Evolutionary conservation across 2,113 vertebrate genomes (phyloP).

Genomic region (Morone saxatilis): DNA sequence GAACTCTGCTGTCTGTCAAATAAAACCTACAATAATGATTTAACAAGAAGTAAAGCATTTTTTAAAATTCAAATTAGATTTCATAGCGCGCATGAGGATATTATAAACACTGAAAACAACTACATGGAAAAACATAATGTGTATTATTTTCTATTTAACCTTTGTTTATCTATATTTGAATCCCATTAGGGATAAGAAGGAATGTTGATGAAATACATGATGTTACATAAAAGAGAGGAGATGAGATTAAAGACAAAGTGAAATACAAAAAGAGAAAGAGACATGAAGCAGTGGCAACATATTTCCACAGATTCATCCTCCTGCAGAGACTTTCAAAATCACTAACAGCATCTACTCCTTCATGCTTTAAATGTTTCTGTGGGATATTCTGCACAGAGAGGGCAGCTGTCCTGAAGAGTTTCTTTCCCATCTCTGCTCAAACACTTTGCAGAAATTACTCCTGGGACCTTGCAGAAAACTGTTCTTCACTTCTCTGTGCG

Average conservation of each 20-base stretch:
- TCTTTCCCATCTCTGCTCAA: conserved; percentile 56
- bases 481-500: conserved; percentile 35
- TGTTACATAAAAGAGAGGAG: background rate
- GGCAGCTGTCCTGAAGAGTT: conserved; percentile 58
- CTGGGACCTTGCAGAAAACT: conserved; percentile 48
- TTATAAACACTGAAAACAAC: conserved; percentile 22
- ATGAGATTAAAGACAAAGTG: conserved; percentile 14
- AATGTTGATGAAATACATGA: conserved; percentile 9
- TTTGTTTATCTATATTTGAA: background rate
- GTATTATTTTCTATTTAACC: conserved; percentile 8
- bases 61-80: conserved; percentile 13
- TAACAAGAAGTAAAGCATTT: background rate
- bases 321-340: conserved; percentile 47
- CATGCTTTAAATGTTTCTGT: conserved; percentile 63
- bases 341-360: conserved; percentile 44
- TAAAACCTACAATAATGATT: conserved; percentile 9
- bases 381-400: conserved; percentile 50
- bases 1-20: conserved; percentile 27
- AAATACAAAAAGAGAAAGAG: background rate
- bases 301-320: conserved; percentile 40
- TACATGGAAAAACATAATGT: background rate
- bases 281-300: conserved; percentile 17
- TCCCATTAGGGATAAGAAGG: background rate
- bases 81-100: background rate
- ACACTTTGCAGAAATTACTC: conserved; percentile 60